Evolutionary conservation across 1,140 invertebrate species (phyloP).

Genomic region (Belonocnema kinseyi): DNA sequence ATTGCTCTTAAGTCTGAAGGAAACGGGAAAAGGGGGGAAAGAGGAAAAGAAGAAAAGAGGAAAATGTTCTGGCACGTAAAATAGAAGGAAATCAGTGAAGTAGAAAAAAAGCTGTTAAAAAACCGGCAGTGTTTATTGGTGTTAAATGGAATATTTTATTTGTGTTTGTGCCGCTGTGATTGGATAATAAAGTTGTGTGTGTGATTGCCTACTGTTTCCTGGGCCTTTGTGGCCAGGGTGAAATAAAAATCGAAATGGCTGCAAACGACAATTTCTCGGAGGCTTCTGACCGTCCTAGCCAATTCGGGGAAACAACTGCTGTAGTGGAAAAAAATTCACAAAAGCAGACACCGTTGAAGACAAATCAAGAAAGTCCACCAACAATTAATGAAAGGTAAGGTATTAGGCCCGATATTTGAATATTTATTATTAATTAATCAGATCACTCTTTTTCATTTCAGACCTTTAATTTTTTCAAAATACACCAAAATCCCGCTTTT

Average conservation of each 20-base stretch:
- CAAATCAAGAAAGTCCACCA: slow-evolving; percentile 3
- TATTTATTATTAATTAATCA: neutral
- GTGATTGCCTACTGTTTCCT: slow-evolving; percentile 22
- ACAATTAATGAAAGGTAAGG: neutral
- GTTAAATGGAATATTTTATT: neutral
- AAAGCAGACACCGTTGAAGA: neutral
- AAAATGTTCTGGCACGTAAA: neutral
- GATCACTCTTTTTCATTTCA: too few relatives aligned
- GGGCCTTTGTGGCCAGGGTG: slow-evolving; percentile 19
- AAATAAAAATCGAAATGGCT: slow-evolving; percentile 22
- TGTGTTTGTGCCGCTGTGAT: neutral
- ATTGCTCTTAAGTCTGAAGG: neutral
- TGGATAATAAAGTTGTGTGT: slow-evolving; percentile 17
- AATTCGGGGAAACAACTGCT: neutral
- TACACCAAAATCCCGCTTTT: too few relatives aligned
- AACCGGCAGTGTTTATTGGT: neutral
- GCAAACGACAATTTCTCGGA: slow-evolving; percentile 19
- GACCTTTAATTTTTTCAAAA: too few relatives aligned
- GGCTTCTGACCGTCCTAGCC: neutral
- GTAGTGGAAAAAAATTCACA: neutral
- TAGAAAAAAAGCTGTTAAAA: neutral
- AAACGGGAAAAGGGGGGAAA: too few relatives aligned
- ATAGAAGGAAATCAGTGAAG: neutral
- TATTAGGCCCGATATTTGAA: neutral
- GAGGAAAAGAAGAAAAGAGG: neutral